Base-by-base conservation (phyloP, 2,888 invertebrate genomes). In the Hirtodrosophila cameraria region DNA sequence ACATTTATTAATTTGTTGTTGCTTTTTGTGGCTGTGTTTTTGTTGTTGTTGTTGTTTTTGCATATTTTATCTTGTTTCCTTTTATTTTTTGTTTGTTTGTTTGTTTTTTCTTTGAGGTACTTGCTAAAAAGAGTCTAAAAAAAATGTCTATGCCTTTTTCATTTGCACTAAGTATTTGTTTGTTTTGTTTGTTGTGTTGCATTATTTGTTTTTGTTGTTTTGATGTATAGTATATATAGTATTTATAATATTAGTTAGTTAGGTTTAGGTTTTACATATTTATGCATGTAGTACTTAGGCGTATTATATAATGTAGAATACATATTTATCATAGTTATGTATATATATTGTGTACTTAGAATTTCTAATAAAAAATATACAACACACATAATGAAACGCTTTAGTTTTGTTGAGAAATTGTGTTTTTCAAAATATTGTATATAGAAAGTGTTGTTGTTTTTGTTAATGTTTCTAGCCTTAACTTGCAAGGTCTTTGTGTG, bases 311-410 rank as follows among this genome's bases (percentile, higher is more conserved):
- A 35, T 31, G 33, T 36, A 48, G 30, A 55, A 48, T 50, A 57
- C 39, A 35, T 49, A 35, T 67, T 39, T 48, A 48, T 55, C 45
- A 27, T 38, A 48, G 31, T 48, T 39, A 42, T 50, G 23, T 60
- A 54, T 48, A 53, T 53, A 39, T 54, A 45, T 55, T 53, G 43
- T 61, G 41, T 43, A 67, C 57, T 60, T 70, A 55, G 71, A 71
- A 69, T 46, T 60, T 74, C 46, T 57, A 70, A 61, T 66, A 69
- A 71, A 71, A 71, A 69, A 55, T 57, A 64, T 67, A 82, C 85
- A 73, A 85, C 82, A 85, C 85, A 82, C 80, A 74, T 65, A 75
- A 67, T 83, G 80, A 83, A 86, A 84, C 81, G 69, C 80, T 72
- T 75, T 73, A 66, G 68, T 43, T 43, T 57, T n/a, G n/a, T 57